These are phyloP conservation scores for Baronia brevicornis DNA, from an alignment of 2,888 invertebrate genomes.

Conservation along the genomic window DNA sequence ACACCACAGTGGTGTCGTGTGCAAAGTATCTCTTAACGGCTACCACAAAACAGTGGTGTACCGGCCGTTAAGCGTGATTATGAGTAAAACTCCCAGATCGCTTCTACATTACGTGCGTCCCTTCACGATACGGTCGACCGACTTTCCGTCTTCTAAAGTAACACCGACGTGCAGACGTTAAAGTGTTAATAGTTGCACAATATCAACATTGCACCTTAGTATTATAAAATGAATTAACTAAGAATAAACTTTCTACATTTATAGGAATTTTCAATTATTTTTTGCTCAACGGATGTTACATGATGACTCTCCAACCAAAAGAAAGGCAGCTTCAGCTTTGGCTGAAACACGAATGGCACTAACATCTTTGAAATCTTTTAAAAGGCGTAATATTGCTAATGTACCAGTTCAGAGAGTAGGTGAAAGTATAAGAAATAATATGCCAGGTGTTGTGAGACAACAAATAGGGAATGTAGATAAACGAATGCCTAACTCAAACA, in stretches of 20 bases:
- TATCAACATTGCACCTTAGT: too few species aligned
- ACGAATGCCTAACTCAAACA: conserved; percentile 59
- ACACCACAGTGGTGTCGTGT: too few species aligned
- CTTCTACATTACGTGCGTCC: too few species aligned
- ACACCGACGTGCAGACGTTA: too few species aligned
- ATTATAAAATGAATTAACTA: too few species aligned
- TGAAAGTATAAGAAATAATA: conserved; percentile 67
- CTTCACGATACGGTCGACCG: too few species aligned
- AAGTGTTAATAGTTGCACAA: too few species aligned
- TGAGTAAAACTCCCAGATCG: too few species aligned
- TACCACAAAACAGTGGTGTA: too few species aligned
- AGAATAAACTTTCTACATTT: conserved; percentile 22
- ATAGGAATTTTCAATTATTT: conserved; percentile 83
- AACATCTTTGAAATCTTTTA: conserved; percentile 82
- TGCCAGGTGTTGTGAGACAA: conserved; percentile 74
- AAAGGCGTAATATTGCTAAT: conserved; percentile 69
- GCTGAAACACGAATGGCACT: conserved; percentile 85
- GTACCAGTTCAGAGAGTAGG: conserved; percentile 70
- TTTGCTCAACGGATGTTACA: conserved; percentile 81
- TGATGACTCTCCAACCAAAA: conserved; percentile 76
- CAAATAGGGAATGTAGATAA: conserved; percentile 46
- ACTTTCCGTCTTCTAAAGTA: too few species aligned
- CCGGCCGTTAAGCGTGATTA: too few species aligned
- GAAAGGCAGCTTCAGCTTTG: conserved; percentile 75
- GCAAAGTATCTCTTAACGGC: too few species aligned